These are phyloP conservation scores for Entosphenus tridentatus DNA, from an alignment of 2,113 vertebrate species.

Conservation along the genomic window DNA sequence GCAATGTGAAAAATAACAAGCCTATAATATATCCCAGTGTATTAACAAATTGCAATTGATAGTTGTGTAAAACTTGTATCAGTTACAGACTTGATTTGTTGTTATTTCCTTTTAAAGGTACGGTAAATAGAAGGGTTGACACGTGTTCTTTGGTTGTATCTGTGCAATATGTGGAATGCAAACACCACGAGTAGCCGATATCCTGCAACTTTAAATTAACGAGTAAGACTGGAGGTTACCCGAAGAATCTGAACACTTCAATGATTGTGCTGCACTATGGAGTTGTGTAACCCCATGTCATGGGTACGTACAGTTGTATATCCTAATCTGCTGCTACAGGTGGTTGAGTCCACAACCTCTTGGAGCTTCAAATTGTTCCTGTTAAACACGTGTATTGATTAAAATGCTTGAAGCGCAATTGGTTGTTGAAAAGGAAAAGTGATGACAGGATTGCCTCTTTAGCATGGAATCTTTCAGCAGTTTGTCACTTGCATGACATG, in stretches of 20 bases:
- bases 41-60: background rate
- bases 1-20: background rate
- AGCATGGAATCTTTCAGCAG: too few species aligned
- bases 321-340: too few species aligned
- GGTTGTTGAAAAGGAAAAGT: too few species aligned
- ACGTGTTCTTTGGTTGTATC: background rate
- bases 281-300: background rate
- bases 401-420: too few species aligned
- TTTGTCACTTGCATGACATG: too few species aligned
- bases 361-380: too few species aligned
- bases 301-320: too few species aligned
- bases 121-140: background rate
- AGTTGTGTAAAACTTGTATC: background rate
- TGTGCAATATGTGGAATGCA: background rate
- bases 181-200: background rate
- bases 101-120: slow-evolving; percentile 1
- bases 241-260: background rate
- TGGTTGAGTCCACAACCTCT: too few species aligned
- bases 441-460: too few species aligned
- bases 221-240: background rate
- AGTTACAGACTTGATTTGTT: background rate
- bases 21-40: background rate
- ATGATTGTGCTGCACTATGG: background rate
- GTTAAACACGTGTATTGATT: too few species aligned
- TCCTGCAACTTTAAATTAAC: background rate